phyloP scores from a whole-genome alignment of 2,113 vertebrate genomes.

The Noturus placidus region DNA sequence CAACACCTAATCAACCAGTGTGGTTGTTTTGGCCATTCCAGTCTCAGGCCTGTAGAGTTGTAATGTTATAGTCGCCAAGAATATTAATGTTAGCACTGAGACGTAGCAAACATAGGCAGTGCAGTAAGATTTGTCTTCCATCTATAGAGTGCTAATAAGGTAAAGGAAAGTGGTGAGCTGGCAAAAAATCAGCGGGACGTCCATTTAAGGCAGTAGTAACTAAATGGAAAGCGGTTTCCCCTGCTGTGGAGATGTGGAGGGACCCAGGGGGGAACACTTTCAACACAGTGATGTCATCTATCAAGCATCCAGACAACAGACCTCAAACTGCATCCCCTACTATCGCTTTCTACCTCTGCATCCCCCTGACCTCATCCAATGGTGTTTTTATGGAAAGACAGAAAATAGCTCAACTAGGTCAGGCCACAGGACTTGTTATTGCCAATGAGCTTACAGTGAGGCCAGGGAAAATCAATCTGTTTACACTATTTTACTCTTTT shows the following conservation, averaged over 20 bases:
- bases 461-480: slow-evolving; percentile 42
- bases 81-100: slow-evolving; percentile 31
- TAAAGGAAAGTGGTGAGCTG: slow-evolving; percentile 34
- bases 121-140: slow-evolving; percentile 34
- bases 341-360: slow-evolving; percentile 42
- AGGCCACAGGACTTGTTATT: slow-evolving; percentile 48
- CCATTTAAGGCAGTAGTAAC: slow-evolving; percentile 47
- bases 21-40: slow-evolving; percentile 31
- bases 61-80: slow-evolving; percentile 14
- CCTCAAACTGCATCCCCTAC: slow-evolving; percentile 51
- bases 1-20: slow-evolving; percentile 32
- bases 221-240: slow-evolving; percentile 49
- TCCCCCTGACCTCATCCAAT: slow-evolving; percentile 50
- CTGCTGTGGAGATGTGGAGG: slow-evolving; percentile 34
- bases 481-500: slow-evolving; percentile 11
- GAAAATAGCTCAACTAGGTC: slow-evolving; percentile 53
- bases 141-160: slow-evolving; percentile 47
- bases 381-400: slow-evolving; percentile 50
- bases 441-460: slow-evolving; percentile 46
- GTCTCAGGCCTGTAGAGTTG: background rate
- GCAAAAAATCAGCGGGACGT: slow-evolving; percentile 44
- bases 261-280: slow-evolving; percentile 47
- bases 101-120: slow-evolving; percentile 12
- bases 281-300: slow-evolving; percentile 51
- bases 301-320: slow-evolving; percentile 55